Conservation (phyloP, 2,113 vertebrate species). For the Syrrhaptes paradoxus region DNA sequence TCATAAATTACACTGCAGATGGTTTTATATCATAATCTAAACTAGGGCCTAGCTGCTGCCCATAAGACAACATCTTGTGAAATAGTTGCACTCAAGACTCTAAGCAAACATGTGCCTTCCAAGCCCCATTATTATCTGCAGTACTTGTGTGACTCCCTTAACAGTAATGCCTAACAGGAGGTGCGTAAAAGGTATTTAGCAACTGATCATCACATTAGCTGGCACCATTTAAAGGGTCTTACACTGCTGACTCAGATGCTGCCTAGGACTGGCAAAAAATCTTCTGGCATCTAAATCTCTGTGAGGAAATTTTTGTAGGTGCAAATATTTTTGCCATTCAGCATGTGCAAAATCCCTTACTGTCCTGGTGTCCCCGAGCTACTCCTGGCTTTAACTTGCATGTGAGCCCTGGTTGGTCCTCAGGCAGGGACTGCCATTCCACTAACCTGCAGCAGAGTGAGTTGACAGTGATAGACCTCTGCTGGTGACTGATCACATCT, state of each 20-base stretch:
- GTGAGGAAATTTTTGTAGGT: not conserved
- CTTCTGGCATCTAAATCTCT: not conserved
- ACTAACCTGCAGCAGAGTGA: fast-evolving
- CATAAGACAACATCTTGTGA: not conserved
- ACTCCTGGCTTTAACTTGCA: not conserved
- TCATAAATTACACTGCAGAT: not conserved
- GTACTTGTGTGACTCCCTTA: not conserved
- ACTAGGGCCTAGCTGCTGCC: not conserved
- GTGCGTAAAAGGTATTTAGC: not conserved
- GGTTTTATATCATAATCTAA: not conserved
- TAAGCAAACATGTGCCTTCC: not conserved
- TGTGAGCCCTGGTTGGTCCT: not conserved
- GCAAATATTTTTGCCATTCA: not conserved
- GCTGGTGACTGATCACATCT: not conserved
- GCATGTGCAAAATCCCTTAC: not conserved
- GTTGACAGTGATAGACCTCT: not conserved
- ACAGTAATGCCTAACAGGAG: not conserved
- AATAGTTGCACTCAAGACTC: not conserved
- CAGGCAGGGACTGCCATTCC: not conserved
- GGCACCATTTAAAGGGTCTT: not conserved
- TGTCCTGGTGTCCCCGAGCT: not conserved
- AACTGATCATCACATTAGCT: not conserved
- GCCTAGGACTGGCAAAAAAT: not conserved
- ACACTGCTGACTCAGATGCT: not conserved
- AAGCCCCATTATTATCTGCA: not conserved